phyloP scores from a whole-genome alignment of 2,888 invertebrate genomes.

The Eurytoma californica region DNA sequence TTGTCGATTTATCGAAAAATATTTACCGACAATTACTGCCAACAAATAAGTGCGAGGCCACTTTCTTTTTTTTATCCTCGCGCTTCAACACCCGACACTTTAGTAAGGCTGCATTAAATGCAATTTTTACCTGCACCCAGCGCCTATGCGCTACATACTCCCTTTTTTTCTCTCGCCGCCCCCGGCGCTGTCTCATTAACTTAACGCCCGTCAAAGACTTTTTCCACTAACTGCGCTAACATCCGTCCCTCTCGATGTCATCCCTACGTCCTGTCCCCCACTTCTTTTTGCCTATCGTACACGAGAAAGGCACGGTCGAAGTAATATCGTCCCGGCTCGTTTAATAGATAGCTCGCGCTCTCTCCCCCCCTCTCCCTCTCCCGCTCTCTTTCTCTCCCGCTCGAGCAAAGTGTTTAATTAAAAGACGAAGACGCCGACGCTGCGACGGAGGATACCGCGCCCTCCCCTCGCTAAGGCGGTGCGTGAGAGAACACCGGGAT shows the following conservation, averaged over 20 bases:
- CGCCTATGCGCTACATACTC: neutral
- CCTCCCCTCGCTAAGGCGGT: slow-evolving; percentile 3
- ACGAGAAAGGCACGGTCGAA: slow-evolving; percentile 4
- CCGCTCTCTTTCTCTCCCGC: too few species aligned
- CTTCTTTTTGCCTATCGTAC: neutral
- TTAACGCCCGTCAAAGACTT: slow-evolving; percentile 34
- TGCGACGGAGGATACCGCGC: neutral
- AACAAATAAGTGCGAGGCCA: too few species aligned
- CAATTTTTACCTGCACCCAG: slow-evolving; percentile 20
- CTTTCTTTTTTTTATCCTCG: too few species aligned
- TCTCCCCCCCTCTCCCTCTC: neutral
- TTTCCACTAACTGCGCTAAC: slow-evolving; percentile 33
- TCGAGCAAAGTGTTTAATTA: slow-evolving; percentile 50
- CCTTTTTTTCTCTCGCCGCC: neutral
- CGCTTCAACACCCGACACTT: neutral
- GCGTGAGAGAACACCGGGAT: neutral
- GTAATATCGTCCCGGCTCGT: slow-evolving; percentile 36
- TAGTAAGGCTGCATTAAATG: neutral
- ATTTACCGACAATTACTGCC: too few species aligned
- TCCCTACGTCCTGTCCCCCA: neutral
- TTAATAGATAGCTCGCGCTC: slow-evolving; percentile 33
- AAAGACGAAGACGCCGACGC: slow-evolving; percentile 31
- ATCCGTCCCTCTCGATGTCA: neutral
- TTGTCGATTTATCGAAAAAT: too few species aligned
- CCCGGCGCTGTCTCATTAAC: slow-evolving; percentile 38